Evolutionary conservation across 2,888 invertebrate genomes (phyloP), one percentile per base, ranked within the genome.

Genomic region (Polydrusus pterygomalis): DNA sequence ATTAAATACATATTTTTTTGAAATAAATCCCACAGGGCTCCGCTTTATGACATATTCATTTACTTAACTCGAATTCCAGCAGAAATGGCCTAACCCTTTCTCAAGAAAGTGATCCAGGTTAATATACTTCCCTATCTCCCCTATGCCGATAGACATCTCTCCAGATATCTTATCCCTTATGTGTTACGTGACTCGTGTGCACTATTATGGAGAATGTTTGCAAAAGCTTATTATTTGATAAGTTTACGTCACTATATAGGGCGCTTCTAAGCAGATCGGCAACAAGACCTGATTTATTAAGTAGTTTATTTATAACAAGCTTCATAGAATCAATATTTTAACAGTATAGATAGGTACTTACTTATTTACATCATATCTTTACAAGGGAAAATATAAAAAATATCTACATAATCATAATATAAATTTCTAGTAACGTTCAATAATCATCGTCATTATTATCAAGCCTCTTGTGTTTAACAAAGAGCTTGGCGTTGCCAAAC

Each of bases 151-250:
- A 69, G 63, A 63, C 69, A 74, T 69, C 64, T 67, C 63, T 69
- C 74, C 82, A 83, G 83, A 83, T 84, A 83, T 83, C 82, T 80
- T 81, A 81, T 81, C 82, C 84, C 82, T 83, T 80, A 81, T 80
- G 79, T 81, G 67, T 74, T 79, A 85, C 85, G 85, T 85, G 85
- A 82, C 80, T 79, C 74, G 84, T 78, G 82, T 85, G 74, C 81
- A 77, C 56, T 40, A 54, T 74, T 64, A 63, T 45, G 18, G 54
- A 25, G 74, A 74, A 69, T 74, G 63, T 74, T 74, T 60, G 69
- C 69, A 9, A 58, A 1, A 11, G 13, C n/a, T 11, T n/a, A 54
- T 54, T 68, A 54, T 20, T 63, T 40, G 11, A 43, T 40, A 17
- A 15, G 47, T 17, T 17, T 47, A 1, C 47, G 47, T 17, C n/a